Base-by-base conservation (phyloP, 2,888 invertebrate species). In the Galerucella calmariensis region DNA sequence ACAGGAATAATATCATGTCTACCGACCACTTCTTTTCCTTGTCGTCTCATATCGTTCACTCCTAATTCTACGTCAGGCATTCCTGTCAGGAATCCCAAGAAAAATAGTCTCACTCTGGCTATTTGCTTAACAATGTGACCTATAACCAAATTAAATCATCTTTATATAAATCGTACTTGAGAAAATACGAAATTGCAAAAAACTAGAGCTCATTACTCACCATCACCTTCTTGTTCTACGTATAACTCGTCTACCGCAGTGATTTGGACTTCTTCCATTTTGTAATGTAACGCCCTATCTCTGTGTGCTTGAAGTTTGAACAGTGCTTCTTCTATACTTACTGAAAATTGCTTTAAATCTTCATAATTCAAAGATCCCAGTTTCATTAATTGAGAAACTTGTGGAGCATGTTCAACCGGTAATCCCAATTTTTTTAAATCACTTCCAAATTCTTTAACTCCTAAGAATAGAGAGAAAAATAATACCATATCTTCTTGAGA, bases 1-100 rank as follows among this genome's bases (percentile, higher is more conserved):
- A 97, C 97, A 27, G 99, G 99, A 86, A 99, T 97, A 87, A 99
- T 99, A 88, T 99, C 99, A 88, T 98, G 98, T 4, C 99, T 91
- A 0, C 99, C 98, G 1, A 99, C 99, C 69, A 99, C 98, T 90
- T 99, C 99, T 88, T 94, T 95, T n/a, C 99, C 99, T 88, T 98
- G 97, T n/a, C 98, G 91, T 87, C 96, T 92, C 91, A 97, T 92
- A 88, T 99, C 99, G 88, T 99, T 99, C 73, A 99, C 92, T 4
- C 99, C 99, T 81, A 99, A 89, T 89, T 99, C 99, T 79, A 99
- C 93, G 85, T 95, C 95, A 4, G 99, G 99, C 95, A 97, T 96
- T 70, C 97, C 97, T 81, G 97, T 95, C 16, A 99, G 90, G 88
- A 99, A 99, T 41, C 97, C 97, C 73, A 99, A 90, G 89, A 98